Conservation (phyloP, 2,113 vertebrate genomes). For the Silurus asotus region DNA sequence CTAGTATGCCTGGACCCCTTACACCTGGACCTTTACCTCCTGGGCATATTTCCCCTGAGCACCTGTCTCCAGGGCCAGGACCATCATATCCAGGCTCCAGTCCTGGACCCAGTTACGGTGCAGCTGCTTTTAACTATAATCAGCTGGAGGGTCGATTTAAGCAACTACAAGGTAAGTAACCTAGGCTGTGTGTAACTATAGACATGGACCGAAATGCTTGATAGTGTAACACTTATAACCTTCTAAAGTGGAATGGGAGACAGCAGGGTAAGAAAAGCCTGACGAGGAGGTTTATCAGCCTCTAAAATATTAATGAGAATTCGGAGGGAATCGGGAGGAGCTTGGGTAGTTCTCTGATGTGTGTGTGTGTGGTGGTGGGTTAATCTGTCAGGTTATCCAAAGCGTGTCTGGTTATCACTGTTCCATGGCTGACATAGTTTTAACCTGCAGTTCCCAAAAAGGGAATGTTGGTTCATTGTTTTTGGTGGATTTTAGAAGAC, state of each 20-base stretch:
- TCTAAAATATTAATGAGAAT: constrained; percentile 70
- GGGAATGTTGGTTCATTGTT: background rate
- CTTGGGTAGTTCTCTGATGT: background rate
- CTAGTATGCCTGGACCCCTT: constrained; percentile 77
- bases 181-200: background rate
- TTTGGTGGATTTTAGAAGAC: constrained; percentile 33
- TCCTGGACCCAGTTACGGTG: constrained; percentile 63
- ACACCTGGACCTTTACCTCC: constrained; percentile 68
- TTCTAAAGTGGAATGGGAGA: background rate
- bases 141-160: constrained; percentile 94
- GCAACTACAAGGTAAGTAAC: constrained; percentile 90
- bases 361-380: background rate
- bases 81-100: constrained; percentile 43
- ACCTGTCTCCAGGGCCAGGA: constrained; percentile 53
- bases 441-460: background rate
- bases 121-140: constrained; percentile 83
- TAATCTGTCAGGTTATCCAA: background rate
- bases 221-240: constrained; percentile 26
- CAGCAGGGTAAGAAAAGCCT: background rate
- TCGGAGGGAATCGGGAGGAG: constrained; percentile 11
- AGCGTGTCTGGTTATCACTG: constrained; percentile 19
- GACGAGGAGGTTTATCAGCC: constrained; percentile 54
- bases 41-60: constrained; percentile 55
- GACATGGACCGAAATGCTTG: constrained; percentile 45
- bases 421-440: constrained; percentile 7